Base-by-base conservation (phyloP, 1,140 invertebrate species). In the Galendromus occidentalis region DNA sequence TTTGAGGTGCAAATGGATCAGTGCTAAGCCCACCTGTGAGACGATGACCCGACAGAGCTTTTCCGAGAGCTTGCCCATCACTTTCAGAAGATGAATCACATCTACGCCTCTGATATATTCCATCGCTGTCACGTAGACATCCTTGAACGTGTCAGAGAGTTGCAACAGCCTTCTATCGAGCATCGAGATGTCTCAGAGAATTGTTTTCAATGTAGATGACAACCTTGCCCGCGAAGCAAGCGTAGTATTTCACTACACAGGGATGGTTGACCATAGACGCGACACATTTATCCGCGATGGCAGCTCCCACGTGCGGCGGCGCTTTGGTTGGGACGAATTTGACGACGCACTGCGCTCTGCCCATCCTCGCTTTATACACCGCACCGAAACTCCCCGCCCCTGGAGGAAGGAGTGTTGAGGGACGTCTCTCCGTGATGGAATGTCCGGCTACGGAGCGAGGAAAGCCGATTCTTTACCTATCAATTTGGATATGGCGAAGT, bases 261-360 rank as follows among this genome's bases (percentile, higher is more conserved):
- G 51, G 51, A 22, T 59, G 51, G 25, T 59, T 59, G 51, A 59
- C 33, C 51, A 59, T 59, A 2, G 25, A 59, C 14, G 51, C 51
- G 2, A 59, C 51, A 22, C 25, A 29, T 33, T 59, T 59, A 9
- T 59, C 51, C 33, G 51, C 51, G 17, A 59, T 22, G 2, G 51
- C 51, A 59, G 51, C 51, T 17, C 25, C 25, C 51, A 59, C 17
- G 25, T 25, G 33, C 17, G 51, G 51, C 14, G 25, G 25, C 33
- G 51, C 51, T 14, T 25, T 59, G 1, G 51, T 59, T 17, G 51
- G 51, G 6, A 59, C 51, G 9, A 59, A 59, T 25, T 59, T 59
- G 17, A 59, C 20, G 51, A 59, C 51, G 20, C 51, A 59, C 4
- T 25, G 17, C 14, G 25, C 33, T 25, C 25, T 33, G 14, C 51